Base-by-base conservation (phyloP, 2,113 vertebrate species). In the Abramis brama region DNA sequence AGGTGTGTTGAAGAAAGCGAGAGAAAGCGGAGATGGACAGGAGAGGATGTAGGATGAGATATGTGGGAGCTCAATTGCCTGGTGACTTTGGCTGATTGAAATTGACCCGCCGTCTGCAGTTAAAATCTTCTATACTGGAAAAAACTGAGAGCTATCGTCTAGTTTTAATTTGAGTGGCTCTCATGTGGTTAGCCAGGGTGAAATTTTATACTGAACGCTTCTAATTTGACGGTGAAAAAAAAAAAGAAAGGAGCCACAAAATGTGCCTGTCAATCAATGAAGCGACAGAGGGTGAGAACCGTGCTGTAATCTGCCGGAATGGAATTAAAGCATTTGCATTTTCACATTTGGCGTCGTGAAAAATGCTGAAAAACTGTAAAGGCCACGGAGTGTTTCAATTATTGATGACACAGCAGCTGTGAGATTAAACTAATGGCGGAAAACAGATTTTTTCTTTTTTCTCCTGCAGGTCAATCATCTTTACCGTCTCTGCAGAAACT, bases 131-230 rank as follows among this genome's bases (percentile, higher is more conserved):
- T 59, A 66, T 78, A 70, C 52, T 87, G 83, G 25, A 86, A 86
- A 87, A 86, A 90, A 84, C 85, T 57, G 47, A 43, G 52, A 90
- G 85, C 57, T 45, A 78, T 87, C 83, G 70, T 86, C 82, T 74
- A 87, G 59, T 86, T 91, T 92, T 92, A 86, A 92, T 74, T 92
- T 79, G 82, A 91, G 82, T 86, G 86, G 85, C 82, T 91, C 89
- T 91, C 79, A 50, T 88, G 88, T 84, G 81, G 90, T 90, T 86
- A 64, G 78, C 74, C 60, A 64, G 81, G 76, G 74, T 91, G 86
- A 86, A 86, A 85, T 82, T 89, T 75, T 85, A 89, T 82, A 87
- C 27, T 66, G 86, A 89, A 52, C 70, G 75, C 59, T 85, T 89
- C 85, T 79, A 90, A 91, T 91, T 91, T 89, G 85, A 90, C 70